Percentiles rank a stretch among this genome's conserved stretches.
Conservation (phyloP, 2,888 invertebrate species). For the Drosophila siamana region DNA sequence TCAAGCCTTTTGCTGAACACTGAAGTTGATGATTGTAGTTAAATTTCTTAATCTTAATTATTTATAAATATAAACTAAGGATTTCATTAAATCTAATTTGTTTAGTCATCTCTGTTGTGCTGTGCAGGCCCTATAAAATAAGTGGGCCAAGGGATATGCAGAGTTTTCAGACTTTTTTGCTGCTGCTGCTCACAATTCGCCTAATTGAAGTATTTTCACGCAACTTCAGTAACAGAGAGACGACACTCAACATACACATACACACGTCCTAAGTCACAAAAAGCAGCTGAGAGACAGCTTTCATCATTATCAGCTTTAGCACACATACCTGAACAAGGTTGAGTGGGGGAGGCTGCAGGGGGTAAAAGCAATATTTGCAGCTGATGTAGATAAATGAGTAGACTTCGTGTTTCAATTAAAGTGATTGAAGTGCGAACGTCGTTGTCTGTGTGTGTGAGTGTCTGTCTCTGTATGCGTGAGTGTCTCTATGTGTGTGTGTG, state of each 20-base stretch:
- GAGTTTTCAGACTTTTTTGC: conserved; percentile 35
- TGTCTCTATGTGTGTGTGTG: conserved; percentile 1
- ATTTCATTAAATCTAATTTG: too few species aligned
- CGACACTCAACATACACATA: conserved; percentile 27
- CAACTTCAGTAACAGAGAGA: conserved; percentile 38
- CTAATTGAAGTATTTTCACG: conserved; percentile 76
- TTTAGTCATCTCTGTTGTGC: too few species aligned
- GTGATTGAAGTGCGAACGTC: conserved; percentile 71
- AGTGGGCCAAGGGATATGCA: not conserved
- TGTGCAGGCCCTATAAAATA: not conserved
- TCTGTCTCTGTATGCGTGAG: not conserved
- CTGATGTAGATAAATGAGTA: conserved; percentile 81
- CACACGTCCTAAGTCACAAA: conserved; percentile 13
- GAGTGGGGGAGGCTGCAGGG: conserved; percentile 9
- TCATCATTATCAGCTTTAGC: conserved; percentile 58
- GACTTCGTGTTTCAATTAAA: conserved; percentile 81
- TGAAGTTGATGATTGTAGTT: too few species aligned
- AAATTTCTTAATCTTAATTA: too few species aligned
- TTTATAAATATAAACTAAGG: too few species aligned
- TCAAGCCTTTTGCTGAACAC: too few species aligned
- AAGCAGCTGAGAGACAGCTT: conserved; percentile 40
- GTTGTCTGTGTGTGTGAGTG: conserved; percentile 20
- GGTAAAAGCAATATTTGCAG: conserved; percentile 75
- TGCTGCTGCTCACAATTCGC: conserved; percentile 63
- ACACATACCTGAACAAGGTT: conserved; percentile 4